Evolutionary conservation across 2,113 vertebrate genomes (phyloP), one percentile per base, ranked within the genome.

Genomic region (Antechinus stuartii): DNA sequence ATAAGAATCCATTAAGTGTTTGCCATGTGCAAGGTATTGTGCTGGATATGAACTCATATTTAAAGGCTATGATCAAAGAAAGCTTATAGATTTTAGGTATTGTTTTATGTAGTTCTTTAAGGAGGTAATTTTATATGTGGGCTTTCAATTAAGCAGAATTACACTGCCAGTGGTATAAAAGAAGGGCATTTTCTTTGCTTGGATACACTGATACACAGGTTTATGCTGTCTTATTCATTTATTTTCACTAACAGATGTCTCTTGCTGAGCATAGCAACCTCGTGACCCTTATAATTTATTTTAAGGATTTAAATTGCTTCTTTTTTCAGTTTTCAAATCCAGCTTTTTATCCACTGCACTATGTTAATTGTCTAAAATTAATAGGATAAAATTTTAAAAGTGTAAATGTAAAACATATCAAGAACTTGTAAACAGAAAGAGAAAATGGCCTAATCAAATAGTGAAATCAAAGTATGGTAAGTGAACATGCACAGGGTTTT

Each of bases 171-270:
- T 91, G 96, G 90, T 2, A 90, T 57, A 96, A 95, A 90, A 89
- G 94, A 97, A 47, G 35, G 92, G 53, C 96, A 97, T 91, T 96
- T 97, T 98, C 96, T 98, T 96, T 97, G 96, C 94, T 90, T 97
- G 94, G 92, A 95, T 91, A 96, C 68, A 96, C 94, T 93, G 97
- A 98, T 95, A 98, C 96, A 91, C 91, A 93, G 92, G 91, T 95
- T 98, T 97, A 93, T 94, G 95, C 26, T 94, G 97, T 94, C 91
- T 97, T 96, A 93, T 89, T 98, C 97, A 97, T 98, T 98, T 98
- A 96, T 98, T 97, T 98, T 98, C 97, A 96, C 97, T 97, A 98
- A 96, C 54, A 95, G 94, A 61, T 97, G 76, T 97, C 96, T 97
- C 95, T 95, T 98, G 49, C 93, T 84, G 93, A 95, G 47, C 89